Evolutionary conservation across 2,113 vertebrate species (phyloP), one percentile per base, ranked within the genome.

Genomic region (Glaucomys volans): DNA sequence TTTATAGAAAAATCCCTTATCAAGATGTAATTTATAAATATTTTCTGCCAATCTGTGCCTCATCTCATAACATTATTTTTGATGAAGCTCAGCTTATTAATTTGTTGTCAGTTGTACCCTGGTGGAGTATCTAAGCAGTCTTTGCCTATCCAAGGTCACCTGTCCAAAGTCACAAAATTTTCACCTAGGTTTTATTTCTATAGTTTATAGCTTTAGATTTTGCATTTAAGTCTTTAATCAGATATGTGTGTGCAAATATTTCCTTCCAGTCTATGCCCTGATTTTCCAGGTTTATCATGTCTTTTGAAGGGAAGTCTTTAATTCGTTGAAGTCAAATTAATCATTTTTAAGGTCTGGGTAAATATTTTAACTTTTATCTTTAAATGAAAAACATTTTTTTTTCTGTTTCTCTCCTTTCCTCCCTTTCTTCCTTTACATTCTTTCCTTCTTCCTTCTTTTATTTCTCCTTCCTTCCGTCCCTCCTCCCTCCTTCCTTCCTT

Each of bases 31-130:
- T 80, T n/a, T 67, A 71, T 20, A 95, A 84, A 62, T 96, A 64
- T 52, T 96, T 97, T 84, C 74, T 93, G 37, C 17, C 2, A 14
- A 42, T 87, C 77, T 86, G 4, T 85, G 72, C 8, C 14, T 81
- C 37, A 32, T 75, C 40, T 80, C 86, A 80, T 32, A 62, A 90
- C 0, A 47, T 47, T 47, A 47, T 47, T 47, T 47, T 88, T 91
- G 22, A 50, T 71, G 42, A 92, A 87, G 24, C 40, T 52, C 32
- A 87, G 44, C 30, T 82, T 95, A 42, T 4, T 54, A 22, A n/a
- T 82, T 67, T 76, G 74, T 67, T 57, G n/a, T 64, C 75, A 79
- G 4, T 22, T 79, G 37, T 75, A 28, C 24, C 71, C 82, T 81
- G 77, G 37, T 72, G 22, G 12, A 0, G 8, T 37, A 28, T n/a